Evolutionary conservation across 2,797 vertebrate genomes (phyloP).

Genomic region (Notoglanidium macrostoma): DNA sequence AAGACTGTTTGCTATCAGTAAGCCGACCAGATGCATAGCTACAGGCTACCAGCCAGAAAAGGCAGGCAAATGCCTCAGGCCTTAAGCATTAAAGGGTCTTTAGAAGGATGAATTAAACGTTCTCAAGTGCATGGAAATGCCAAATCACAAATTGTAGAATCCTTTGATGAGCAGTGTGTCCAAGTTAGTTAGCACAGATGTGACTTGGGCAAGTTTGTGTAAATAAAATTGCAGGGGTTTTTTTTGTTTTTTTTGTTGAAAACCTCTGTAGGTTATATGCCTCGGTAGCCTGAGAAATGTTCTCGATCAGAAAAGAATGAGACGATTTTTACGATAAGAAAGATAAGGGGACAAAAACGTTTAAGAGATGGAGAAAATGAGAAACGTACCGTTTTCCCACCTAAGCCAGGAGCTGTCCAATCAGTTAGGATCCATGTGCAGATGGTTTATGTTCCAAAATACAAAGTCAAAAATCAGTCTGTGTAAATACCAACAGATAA

Average conservation of each 20-base stretch:
- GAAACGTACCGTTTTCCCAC: not conserved
- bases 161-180: not conserved
- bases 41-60: conserved; percentile 16
- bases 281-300: not conserved
- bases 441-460: not conserved
- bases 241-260: too few species aligned
- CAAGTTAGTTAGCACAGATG: not conserved
- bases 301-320: not conserved
- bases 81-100: not conserved
- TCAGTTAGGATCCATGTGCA: not conserved
- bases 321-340: not conserved
- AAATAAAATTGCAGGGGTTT: not conserved
- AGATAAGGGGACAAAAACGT: not conserved
- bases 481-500: not conserved
- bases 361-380: not conserved
- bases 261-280: too few species aligned
- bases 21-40: conserved; percentile 4
- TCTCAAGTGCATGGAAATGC: conserved; percentile 7
- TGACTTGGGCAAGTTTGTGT: not conserved
- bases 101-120: conserved; percentile 21
- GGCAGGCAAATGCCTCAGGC: not conserved
- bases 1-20: conserved; percentile 1
- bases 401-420: not conserved
- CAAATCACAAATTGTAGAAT: conserved; percentile 3
- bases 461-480: not conserved